A percentile compares a stretch with the other conserved stretches of the same genome.
These are phyloP conservation scores for Ochropleura leucogaster DNA, from an alignment of 2,888 invertebrate species.

Conservation along the genomic window DNA sequence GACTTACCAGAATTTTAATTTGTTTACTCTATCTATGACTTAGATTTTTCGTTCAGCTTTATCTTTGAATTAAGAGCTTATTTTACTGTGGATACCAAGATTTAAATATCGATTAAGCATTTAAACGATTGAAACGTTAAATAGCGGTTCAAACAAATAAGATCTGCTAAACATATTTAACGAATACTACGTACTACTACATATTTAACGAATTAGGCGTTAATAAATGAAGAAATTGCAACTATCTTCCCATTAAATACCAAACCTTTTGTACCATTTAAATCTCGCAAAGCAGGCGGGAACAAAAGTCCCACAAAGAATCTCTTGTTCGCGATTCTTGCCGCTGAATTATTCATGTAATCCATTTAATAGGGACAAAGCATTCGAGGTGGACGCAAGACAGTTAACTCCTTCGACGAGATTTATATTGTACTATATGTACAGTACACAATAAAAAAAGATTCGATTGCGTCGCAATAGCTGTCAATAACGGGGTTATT, in stretches of 20 bases:
- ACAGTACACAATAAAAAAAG: conserved; percentile 61
- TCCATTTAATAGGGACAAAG: conserved; percentile 81
- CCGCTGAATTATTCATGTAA: conserved; percentile 88
- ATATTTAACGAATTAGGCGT: conserved; percentile 43
- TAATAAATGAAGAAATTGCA: conserved; percentile 43
- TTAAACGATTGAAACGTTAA: conserved; percentile 9
- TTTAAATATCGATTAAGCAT: background rate
- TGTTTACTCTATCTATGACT: background rate
- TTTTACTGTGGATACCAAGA: conserved; percentile 1
- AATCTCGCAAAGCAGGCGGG: conserved; percentile 57
- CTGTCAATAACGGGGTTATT: conserved; percentile 62
- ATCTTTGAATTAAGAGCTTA: background rate
- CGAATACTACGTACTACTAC: too few species aligned
- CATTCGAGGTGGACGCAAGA: conserved; percentile 60
- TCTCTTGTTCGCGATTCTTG: conserved; percentile 75
- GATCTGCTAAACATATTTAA: conserved; percentile 29
- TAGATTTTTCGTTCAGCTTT: conserved; percentile 2
- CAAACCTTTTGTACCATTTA: conserved; percentile 56
- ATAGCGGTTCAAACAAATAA: conserved; percentile 6
- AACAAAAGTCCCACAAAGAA: conserved; percentile 70
- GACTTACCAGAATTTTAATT: conserved; percentile 25
- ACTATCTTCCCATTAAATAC: conserved; percentile 40
- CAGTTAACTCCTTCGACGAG: conserved; percentile 67
- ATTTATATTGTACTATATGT: conserved; percentile 71
- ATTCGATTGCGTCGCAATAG: conserved; percentile 61